phyloP scores from a whole-genome alignment of 2,797 vertebrate species.

The Fistularia commersonii region DNA sequence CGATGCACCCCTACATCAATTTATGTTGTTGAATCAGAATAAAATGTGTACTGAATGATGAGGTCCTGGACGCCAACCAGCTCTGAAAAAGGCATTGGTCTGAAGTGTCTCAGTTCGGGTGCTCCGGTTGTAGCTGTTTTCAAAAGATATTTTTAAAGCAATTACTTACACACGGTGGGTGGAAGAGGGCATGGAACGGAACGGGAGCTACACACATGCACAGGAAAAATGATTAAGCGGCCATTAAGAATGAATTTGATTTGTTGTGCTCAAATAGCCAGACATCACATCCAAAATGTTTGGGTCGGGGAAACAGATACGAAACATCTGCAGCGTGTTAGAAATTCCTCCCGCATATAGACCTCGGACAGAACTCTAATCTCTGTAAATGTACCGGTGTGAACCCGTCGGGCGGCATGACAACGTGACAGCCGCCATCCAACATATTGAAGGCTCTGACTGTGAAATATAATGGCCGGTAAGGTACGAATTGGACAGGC shows the following conservation, averaged over 20 bases:
- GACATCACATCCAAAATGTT: background rate
- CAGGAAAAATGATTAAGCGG: constrained; percentile 31
- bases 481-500: constrained; percentile 19
- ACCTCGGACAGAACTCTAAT: constrained; percentile 20
- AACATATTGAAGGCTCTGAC: constrained; percentile 15
- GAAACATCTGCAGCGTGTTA: background rate
- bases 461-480: constrained; percentile 30
- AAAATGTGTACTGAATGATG: constrained; percentile 14
- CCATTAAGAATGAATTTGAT: constrained; percentile 13
- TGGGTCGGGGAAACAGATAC: background rate
- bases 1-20: constrained; percentile 3
- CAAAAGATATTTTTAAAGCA: constrained; percentile 25
- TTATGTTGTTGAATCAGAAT: constrained; percentile 11
- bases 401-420: constrained; percentile 6
- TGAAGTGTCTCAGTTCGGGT: constrained; percentile 17
- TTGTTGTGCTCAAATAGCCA: constrained; percentile 13
- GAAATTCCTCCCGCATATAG: constrained; percentile 6
- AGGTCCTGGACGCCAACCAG: constrained; percentile 11
- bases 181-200: background rate
- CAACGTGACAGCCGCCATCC: constrained; percentile 45
- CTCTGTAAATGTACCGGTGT: constrained; percentile 13
- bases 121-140: constrained; percentile 22
- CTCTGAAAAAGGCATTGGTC: constrained; percentile 21
- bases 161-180: constrained; percentile 7
- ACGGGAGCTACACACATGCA: constrained; percentile 1